phyloP scores from a whole-genome alignment of 2,797 vertebrate species.

The Pseudocheirus occidentalis region DNA sequence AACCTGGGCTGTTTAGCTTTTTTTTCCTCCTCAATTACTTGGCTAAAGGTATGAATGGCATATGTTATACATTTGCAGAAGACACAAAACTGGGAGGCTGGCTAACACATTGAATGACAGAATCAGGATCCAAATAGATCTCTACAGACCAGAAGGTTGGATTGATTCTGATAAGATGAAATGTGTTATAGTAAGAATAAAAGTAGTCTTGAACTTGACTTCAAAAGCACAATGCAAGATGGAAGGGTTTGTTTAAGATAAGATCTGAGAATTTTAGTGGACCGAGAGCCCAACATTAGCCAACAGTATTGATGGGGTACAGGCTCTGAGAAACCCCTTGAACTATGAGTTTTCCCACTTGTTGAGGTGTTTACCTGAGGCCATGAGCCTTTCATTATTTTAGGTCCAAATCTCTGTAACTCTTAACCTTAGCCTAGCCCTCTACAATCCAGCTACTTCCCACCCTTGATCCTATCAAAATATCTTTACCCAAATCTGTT shows the following conservation, averaged over 20 bases:
- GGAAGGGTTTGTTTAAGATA: neutral
- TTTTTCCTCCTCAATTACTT: neutral
- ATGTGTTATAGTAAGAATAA: neutral
- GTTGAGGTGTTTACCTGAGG: no score
- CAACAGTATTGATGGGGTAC: neutral
- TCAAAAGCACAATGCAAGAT: neutral
- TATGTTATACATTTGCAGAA: neutral
- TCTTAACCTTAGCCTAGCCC: no score
- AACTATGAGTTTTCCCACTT: no score
- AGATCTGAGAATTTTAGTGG: neutral
- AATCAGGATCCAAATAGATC: neutral
- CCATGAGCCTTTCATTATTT: no score
- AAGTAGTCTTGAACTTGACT: neutral
- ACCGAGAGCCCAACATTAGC: neutral
- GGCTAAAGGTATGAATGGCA: neutral
- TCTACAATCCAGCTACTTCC: no score
- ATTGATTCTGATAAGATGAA: neutral
- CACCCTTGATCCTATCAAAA: no score
- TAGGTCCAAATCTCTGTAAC: no score
- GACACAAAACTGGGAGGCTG: neutral
- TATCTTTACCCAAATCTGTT: no score
- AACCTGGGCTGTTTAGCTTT: neutral
- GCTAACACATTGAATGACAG: neutral
- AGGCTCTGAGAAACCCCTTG: no score
- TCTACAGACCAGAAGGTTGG: neutral